These are phyloP conservation scores for Drosophila birchii DNA, from an alignment of 2,888 invertebrate genomes.

Conservation along the genomic window DNA sequence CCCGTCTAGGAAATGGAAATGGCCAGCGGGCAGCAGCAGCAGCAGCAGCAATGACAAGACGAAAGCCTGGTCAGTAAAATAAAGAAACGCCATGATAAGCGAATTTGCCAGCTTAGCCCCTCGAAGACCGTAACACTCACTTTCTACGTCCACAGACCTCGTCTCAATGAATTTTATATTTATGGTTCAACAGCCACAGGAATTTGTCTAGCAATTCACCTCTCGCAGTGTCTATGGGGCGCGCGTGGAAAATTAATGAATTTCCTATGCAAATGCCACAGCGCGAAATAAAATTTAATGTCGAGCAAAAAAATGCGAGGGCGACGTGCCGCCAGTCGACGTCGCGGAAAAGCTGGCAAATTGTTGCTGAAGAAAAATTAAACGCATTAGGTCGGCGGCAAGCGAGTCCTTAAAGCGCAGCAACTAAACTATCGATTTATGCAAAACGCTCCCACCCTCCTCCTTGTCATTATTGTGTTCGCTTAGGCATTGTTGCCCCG, in stretches of 20 bases:
- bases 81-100: slow-evolving; percentile 74
- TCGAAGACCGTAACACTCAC: slow-evolving; percentile 46
- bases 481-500: slow-evolving; percentile 66
- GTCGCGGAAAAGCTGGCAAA: slow-evolving; percentile 52
- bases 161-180: slow-evolving; percentile 64
- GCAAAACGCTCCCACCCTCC: slow-evolving; percentile 47
- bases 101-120: slow-evolving; percentile 41
- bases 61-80: slow-evolving; percentile 55
- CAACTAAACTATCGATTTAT: slow-evolving; percentile 71
- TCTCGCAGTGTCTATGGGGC: slow-evolving; percentile 10
- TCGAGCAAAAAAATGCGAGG: slow-evolving; percentile 69
- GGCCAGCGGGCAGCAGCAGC: slow-evolving; percentile 58
- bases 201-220: slow-evolving; percentile 70
- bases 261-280: slow-evolving; percentile 76
- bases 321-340: slow-evolving; percentile 64
- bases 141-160: slow-evolving; percentile 49
- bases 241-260: slow-evolving; percentile 74
- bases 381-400: slow-evolving; percentile 64
- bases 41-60: slow-evolving; percentile 68
- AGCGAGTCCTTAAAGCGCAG: slow-evolving; percentile 55
- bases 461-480: slow-evolving; percentile 65
- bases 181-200: slow-evolving; percentile 68
- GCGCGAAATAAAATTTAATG: slow-evolving; percentile 81
- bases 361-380: slow-evolving; percentile 78
- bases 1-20: slow-evolving; percentile 48